A percentile compares a stretch with the other conserved stretches of the same genome.
These are phyloP conservation scores for Meandrina meandrites DNA, from an alignment of 92 coral and sea anemone genomes.

Conservation along the genomic window DNA sequence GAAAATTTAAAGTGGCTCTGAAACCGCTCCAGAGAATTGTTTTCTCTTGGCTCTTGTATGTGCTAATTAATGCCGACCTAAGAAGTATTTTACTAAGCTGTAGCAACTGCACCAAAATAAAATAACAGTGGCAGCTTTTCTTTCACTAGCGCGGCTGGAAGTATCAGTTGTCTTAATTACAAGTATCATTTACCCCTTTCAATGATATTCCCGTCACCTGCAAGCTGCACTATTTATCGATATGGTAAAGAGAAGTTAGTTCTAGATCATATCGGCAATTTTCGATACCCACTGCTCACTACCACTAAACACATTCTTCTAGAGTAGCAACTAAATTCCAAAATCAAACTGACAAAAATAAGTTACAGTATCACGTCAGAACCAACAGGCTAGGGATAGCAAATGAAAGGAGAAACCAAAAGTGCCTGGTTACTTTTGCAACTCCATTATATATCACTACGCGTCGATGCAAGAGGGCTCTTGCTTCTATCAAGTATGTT, in stretches of 20 bases:
- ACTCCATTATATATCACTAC: not conserved
- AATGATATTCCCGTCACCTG: not conserved
- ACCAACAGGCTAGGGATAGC: no score
- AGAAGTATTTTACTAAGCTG: no score
- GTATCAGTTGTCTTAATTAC: not conserved
- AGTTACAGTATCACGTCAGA: not conserved
- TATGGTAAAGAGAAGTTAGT: not conserved
- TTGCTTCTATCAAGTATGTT: not conserved
- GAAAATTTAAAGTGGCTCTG: no score
- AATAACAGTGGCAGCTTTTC: no score
- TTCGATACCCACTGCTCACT: no score
- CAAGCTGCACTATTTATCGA: not conserved
- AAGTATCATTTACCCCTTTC: not conserved
- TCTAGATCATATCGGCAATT: not conserved
- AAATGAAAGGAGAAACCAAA: not conserved
- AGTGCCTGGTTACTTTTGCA: not conserved
- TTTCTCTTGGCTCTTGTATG: no score
- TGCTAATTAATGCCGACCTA: no score
- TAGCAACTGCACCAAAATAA: no score
- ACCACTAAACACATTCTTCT: no score
- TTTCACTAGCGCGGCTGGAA: no score
- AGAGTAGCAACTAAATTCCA: not conserved
- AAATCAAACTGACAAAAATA: not conserved
- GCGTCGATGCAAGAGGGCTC: not conserved
- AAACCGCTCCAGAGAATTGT: no score